Evolutionary conservation across 2,797 vertebrate species (phyloP).

Genomic region (Smutsia temminckii): DNA sequence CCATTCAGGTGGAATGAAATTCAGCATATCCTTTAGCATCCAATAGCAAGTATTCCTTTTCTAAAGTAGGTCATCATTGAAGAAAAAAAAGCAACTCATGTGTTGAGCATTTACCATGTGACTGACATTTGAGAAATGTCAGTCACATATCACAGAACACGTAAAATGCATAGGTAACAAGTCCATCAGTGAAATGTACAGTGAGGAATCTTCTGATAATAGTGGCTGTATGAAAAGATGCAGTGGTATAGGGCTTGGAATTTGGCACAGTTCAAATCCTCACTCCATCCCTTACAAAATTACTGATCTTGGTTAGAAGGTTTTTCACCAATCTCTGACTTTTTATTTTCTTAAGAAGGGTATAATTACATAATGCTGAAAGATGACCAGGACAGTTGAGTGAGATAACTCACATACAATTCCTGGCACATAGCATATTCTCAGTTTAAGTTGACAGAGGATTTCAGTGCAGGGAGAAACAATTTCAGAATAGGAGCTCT

Average conservation of each 20-base stretch:
- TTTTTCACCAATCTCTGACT: background rate
- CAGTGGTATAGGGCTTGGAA: background rate
- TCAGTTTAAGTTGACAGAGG: background rate
- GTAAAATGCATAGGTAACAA: background rate
- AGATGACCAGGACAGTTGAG: background rate
- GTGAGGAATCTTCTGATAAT: background rate
- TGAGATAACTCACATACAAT: background rate
- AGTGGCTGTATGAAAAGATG: background rate
- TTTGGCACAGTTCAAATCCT: background rate
- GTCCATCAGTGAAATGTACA: background rate
- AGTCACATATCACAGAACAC: background rate
- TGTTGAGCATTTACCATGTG: background rate
- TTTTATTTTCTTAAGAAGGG: background rate
- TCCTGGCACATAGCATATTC: background rate
- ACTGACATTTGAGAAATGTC: background rate
- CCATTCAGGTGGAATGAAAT: background rate
- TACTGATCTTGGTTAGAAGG: background rate
- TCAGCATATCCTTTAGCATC: background rate
- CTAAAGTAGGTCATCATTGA: background rate
- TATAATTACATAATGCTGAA: background rate
- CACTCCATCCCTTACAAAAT: background rate
- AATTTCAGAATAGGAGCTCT: background rate
- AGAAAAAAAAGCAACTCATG: background rate
- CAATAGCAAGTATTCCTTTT: background rate
- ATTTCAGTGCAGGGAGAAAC: background rate